Percentiles rank a stretch among this genome's conserved stretches.
phyloP scores from a whole-genome alignment of 2,888 invertebrate genomes.

The Lymantria dispar region DNA sequence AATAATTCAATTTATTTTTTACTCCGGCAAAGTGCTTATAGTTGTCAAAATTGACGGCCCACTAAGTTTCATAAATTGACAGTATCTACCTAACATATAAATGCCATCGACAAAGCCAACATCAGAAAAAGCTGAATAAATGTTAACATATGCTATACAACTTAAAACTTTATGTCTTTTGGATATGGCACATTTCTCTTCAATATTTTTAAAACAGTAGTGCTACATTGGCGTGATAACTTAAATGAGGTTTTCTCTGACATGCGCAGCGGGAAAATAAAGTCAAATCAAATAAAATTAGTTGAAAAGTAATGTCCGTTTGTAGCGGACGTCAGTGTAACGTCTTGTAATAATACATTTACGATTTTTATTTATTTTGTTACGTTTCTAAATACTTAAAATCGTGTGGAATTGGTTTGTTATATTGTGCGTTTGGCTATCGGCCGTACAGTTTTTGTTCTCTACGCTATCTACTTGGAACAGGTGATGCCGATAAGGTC shows the following conservation, averaged over 20 bases:
- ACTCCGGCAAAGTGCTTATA: no score
- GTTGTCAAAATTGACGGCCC: no score
- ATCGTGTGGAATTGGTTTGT: slow-evolving; percentile 49
- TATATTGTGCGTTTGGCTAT: slow-evolving; percentile 39
- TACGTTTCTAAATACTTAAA: slow-evolving; percentile 56
- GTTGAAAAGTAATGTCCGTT: slow-evolving; percentile 66
- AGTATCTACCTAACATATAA: no score
- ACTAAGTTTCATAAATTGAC: no score
- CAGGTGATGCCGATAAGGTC: slow-evolving; percentile 71
- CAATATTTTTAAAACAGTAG: neutral
- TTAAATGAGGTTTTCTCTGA: slow-evolving; percentile 15
- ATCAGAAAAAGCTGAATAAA: neutral
- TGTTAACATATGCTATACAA: neutral
- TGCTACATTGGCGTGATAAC: slow-evolving; percentile 6
- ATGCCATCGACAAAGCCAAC: no score
- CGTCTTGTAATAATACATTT: slow-evolving; percentile 49
- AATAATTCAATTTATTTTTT: no score
- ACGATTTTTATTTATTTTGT: slow-evolving; percentile 74
- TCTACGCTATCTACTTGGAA: slow-evolving; percentile 44
- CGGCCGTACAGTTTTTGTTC: slow-evolving; percentile 37
- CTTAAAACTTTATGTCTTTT: neutral
- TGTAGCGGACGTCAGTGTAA: slow-evolving; percentile 50
- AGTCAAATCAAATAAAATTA: slow-evolving; percentile 50
- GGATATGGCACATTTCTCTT: neutral
- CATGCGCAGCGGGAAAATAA: slow-evolving; percentile 40